These are phyloP conservation scores for Pampus argenteus DNA, from an alignment of 2,797 vertebrate species.

Conservation along the genomic window DNA sequence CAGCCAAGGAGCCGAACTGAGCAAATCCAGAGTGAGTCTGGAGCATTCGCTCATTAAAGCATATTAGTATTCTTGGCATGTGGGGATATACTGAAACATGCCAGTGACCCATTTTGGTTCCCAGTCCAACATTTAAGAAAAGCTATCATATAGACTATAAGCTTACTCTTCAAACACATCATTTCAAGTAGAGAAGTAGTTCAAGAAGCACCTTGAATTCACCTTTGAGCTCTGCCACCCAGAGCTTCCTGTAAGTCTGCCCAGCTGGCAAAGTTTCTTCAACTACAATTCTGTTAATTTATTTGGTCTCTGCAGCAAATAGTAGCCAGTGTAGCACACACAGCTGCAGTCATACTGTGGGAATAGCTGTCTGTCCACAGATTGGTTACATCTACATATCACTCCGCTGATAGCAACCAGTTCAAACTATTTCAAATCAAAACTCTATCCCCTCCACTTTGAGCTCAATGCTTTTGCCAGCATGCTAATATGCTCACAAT, in stretches of 20 bases:
- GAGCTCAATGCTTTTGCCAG: too few relatives aligned
- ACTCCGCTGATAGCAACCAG: slow-evolving; percentile 21
- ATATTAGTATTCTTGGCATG: slow-evolving; percentile 76
- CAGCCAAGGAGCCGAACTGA: slow-evolving; percentile 57
- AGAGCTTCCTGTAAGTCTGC: slow-evolving; percentile 62
- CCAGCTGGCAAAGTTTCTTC: slow-evolving; percentile 69
- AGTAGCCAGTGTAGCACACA: slow-evolving; percentile 63
- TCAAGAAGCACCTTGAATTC: slow-evolving; percentile 46
- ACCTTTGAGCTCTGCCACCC: slow-evolving; percentile 50
- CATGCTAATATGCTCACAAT: background rate
- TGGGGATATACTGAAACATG: slow-evolving; percentile 60
- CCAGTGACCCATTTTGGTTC: slow-evolving; percentile 65
- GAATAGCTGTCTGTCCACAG: slow-evolving; percentile 21
- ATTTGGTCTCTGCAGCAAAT: slow-evolving; percentile 56
- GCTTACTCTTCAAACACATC: slow-evolving; percentile 40
- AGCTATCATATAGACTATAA: slow-evolving; percentile 26
- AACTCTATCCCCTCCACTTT: background rate
- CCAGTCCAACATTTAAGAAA: slow-evolving; percentile 54
- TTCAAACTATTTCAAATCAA: background rate
- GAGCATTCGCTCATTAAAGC: slow-evolving; percentile 70
- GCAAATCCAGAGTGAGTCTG: slow-evolving; percentile 50
- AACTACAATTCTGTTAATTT: slow-evolving; percentile 70
- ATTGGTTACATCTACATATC: slow-evolving; percentile 11
- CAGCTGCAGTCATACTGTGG: slow-evolving; percentile 70
- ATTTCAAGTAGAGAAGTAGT: slow-evolving; percentile 33